A percentile compares a stretch with the other conserved stretches of the same genome.
phyloP scores from a whole-genome alignment of 2,797 vertebrate species.

The Bradypus variegatus region DNA sequence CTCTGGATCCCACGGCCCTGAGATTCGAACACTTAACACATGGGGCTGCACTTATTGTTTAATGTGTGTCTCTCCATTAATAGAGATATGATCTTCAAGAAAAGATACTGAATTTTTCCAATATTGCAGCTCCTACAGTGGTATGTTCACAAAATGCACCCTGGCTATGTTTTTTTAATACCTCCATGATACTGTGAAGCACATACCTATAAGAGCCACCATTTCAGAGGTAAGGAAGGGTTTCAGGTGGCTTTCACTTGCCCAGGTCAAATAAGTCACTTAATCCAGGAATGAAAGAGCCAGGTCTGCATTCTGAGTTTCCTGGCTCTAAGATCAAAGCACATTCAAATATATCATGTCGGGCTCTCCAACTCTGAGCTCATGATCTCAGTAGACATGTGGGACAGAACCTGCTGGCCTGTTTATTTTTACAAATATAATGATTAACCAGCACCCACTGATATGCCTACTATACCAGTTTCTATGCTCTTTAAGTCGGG shows the following conservation, averaged over 20 bases:
- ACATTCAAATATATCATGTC: accelerated
- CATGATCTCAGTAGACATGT: accelerated
- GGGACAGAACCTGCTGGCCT: not conserved
- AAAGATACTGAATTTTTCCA: not conserved
- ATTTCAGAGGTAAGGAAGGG: not conserved
- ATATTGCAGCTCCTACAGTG: accelerated
- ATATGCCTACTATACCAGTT: accelerated
- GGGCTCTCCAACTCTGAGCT: not conserved
- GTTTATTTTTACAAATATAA: accelerated
- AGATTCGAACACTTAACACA: not conserved
- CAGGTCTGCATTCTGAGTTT: accelerated
- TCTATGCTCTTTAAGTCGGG: no score
- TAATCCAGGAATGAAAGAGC: not conserved
- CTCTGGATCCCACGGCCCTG: accelerated
- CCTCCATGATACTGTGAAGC: not conserved
- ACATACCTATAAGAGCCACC: accelerated
- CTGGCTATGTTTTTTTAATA: accelerated
- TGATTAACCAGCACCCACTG: accelerated
- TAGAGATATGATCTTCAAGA: not conserved
- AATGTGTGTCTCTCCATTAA: not conserved
- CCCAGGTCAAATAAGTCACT: not conserved
- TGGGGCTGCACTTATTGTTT: accelerated
- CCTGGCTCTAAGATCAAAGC: accelerated
- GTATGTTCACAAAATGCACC: accelerated
- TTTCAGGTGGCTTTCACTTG: not conserved